Percentiles rank a stretch among this genome's conserved stretches.
phyloP scores from a whole-genome alignment of 1,140 invertebrate species.

The Eumaeus atala region DNA sequence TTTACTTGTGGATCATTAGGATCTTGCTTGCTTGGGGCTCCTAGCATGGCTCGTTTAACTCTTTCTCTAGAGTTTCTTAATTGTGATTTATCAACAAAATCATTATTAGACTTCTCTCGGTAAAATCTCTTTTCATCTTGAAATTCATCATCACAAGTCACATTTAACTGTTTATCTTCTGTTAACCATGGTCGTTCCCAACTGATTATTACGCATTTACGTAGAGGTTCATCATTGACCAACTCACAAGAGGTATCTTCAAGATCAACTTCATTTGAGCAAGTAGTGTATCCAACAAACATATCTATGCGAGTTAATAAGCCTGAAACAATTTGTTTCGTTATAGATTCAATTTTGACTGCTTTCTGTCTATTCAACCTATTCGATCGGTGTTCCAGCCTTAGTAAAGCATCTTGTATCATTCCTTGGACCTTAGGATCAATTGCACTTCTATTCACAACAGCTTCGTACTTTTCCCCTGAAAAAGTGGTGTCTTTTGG shows the following conservation, averaged over 20 bases:
- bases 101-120: slow-evolving; percentile 19
- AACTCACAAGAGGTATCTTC: slow-evolving; percentile 35
- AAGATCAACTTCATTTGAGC: slow-evolving; percentile 33
- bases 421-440: slow-evolving; percentile 39
- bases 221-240: slow-evolving; percentile 35
- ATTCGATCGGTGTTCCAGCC: slow-evolving; percentile 42
- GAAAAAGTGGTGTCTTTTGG: slow-evolving; percentile 33
- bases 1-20: slow-evolving; percentile 18
- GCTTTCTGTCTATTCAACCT: slow-evolving; percentile 46
- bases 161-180: slow-evolving; percentile 57
- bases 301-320: slow-evolving; percentile 66
- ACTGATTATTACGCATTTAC: slow-evolving; percentile 70
- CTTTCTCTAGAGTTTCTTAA: neutral
- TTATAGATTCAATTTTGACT: slow-evolving; percentile 35
- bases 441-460: slow-evolving; percentile 19
- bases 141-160: slow-evolving; percentile 52
- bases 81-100: too few relatives aligned
- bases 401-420: slow-evolving; percentile 36
- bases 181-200: slow-evolving; percentile 79
- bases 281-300: slow-evolving; percentile 68
- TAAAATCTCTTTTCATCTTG: slow-evolving; percentile 12
- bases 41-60: neutral
- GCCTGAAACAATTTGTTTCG: slow-evolving; percentile 40
- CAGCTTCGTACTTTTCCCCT: slow-evolving; percentile 14
- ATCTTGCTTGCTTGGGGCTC: slow-evolving; percentile 14